Base-by-base conservation (phyloP, 2,888 invertebrate genomes). In the Ptychoptera contaminata region DNA sequence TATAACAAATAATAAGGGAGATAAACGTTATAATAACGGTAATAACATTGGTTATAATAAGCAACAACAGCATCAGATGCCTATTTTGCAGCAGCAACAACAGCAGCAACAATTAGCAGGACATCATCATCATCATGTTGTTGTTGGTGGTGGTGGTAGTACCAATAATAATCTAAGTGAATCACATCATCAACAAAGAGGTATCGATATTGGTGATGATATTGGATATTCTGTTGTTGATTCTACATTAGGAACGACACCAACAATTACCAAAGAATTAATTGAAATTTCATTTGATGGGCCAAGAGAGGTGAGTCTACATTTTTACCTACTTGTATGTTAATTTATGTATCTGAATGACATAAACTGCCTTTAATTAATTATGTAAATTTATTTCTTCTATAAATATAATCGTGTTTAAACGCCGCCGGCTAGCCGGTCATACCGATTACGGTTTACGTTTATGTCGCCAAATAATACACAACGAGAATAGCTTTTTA, bases 61-160 rank as follows among this genome's bases (percentile, higher is more conserved):
- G 7, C 23, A 23, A 23, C 23, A 23, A 51, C 53, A 61, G 54
- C 59, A 61, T 29, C 50, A 51, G 40, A 53, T 53, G 42, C 16
- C 34, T 42, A 35, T 34, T 35, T n/a, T 42, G 16, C 42, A 42
- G 46, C 54, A 50, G 54, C 56, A 47, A 10, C 35, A 43, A n/a
- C 43, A 37, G 31, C 53, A 55, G 44, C 56, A 52, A 37, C 52
- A 52, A 34, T 12, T 42, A 16, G 37, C 49, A 14, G 43, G 45
- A 44, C 54, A 42, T 31, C 51, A 45, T 40, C 48, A 47, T 34
- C 48, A 37, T 30, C 48, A 40, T 48, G 35, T 35, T 35, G 16
- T 16, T 16, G 30, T 42, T 47, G 45, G 45, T 34, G 42, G 43
- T 30, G 30, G 44, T 47, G 45, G 45, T 34, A 42, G 43, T 30